Base-by-base conservation (phyloP, 2,797 vertebrate species). In the Notolabrus celidotus region DNA sequence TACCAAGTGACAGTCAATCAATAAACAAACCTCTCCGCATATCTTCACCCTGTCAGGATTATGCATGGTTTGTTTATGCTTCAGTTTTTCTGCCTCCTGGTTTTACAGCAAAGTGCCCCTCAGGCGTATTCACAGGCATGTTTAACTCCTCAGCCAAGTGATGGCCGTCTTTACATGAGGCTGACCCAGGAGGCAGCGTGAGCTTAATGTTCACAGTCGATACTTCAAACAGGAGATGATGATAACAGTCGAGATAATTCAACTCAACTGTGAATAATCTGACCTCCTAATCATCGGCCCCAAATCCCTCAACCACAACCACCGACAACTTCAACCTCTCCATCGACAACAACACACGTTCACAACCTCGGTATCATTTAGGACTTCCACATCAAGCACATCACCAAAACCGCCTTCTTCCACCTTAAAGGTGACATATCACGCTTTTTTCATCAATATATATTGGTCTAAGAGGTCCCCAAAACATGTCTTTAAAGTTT, bases 1-100 rank as follows among this genome's bases (percentile, higher is more conserved):
- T 62, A 12, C 47, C 68, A 46, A 29, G 29, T 77, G 80, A 73
- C 74, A 53, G 67, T n/a, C 34, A 17, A 52, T 86, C 80, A 61
- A 62, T 82, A 67, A 50, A n/a, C 9, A 10, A 27, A 39, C 19
- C 60, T 36, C 19, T 67, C 67, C 72, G 53, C 50, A 56, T 71
- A 22, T 69, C 54, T 62, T 42, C 45, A 14, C 45, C 67, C 31
- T 39, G 57, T 62, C 67, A 50, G 16, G 0, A 3, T 57, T 50
- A 43, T 60, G 23, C 38, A 4, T 12, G 45, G 3, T 1, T 64
- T 70, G 60, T 76, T 75, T 43, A 27, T 33, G 38, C 45, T 41
- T 55, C 38, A 54, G 45, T 39, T 57, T 67, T 41, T 20, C 49
- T 25, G 25, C 39, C 34, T 52, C 17, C 59, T 54, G 47, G 22